Base-by-base conservation (phyloP, 2,888 invertebrate genomes). In the Drosophila meridiana region DNA sequence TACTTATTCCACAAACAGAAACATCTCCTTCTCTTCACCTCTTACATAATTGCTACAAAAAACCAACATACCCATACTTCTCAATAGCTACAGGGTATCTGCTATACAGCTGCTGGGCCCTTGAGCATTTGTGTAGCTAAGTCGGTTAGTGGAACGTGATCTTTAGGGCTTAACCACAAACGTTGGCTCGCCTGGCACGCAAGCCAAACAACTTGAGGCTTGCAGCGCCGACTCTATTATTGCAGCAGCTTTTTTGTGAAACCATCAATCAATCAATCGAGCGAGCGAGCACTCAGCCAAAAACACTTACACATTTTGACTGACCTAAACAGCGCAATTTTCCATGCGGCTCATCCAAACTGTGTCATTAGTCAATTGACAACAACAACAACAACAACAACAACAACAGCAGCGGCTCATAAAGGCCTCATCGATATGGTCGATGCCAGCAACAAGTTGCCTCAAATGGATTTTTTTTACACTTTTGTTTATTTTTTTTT, bases 371-470 rank as follows among this genome's bases (percentile, higher is more conserved):
- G 71, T 75, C 79, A 82, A 82, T 82, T 62, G 43, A 63, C 52
- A 52, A 26, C 64, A 61, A 47, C 57, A 61, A 34, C 53, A 65
- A 48, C 56, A 65, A 60, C 47, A 38, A 26, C 42, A 11, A 36
- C 8, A 9, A 36, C 36, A 36, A 36, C 11, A 11, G 56, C 55
- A 47, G 14, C 69, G 43, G 42, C 20, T 8, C 20, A 38, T 8
- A 61, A 57, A 57, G 56, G 59, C n/a, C 61, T 47, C 48, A 60
- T 63, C 68, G 34, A 76, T 71, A 61, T 59, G 52, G 58, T 36
- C 34, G 58, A n/a, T 36, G 66, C 45, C 47, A 69, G 82, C 84
- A 87, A 89, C 89, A 88, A 83, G 89, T 88, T 83, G 86, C 83
- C 86, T 36, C 73, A 85, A 80, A 83, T 88, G 83, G 77, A 42